Base-by-base conservation (phyloP, 2,888 invertebrate species). In the Melikaiella ostensackeni region DNA sequence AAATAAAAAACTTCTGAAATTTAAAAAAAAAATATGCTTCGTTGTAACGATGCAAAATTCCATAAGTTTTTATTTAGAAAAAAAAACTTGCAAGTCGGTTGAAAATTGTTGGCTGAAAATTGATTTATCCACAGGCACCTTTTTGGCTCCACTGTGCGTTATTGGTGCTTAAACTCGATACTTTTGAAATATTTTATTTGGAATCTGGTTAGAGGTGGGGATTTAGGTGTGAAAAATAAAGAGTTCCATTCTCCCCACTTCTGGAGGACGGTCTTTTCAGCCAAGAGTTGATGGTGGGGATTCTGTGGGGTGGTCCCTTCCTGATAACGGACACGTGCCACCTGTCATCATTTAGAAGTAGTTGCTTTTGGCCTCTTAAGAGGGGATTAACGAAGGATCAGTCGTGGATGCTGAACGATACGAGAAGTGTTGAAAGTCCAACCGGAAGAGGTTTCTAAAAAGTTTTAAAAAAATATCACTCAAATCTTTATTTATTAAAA, bases 251-350 rank as follows among this genome's bases (percentile, higher is more conserved):
- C 27, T 70, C 19, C 30, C 24, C 50, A 27, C 30, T n/a, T 50
- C 21, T 30, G 70, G 70, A 55, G 70, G 70, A 70, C 33, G 70
- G 50, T 55, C 70, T 46, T 21, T 70, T 33, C n/a, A 70, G 27
- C 33, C 30, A 33, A 19, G 50, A 70, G 50, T 55, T 19, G 78
- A 42, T 84, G 81, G 86, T 83, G 88, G 87, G 85, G 85, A 81
- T 80, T 81, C 83, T 85, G 88, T 70, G 30, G 70, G 87, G 88
- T 85, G 86, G 85, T 85, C 84, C 84, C 85, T 82, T 84, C 82
- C 83, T 85, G 87, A 87, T 86, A 87, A 82, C 86, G 77, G 86
- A 87, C 89, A 89, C 88, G 89, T 89, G 89, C 89, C 86, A 88
- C 88, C 87, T 89, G 89, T 89, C 89, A 89, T 85, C 70, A 55